A percentile compares a stretch with the other conserved stretches of the same genome.
Evolutionary conservation across 2,888 invertebrate genomes (phyloP).

Genomic region (Megaustenia siamemsis): DNA sequence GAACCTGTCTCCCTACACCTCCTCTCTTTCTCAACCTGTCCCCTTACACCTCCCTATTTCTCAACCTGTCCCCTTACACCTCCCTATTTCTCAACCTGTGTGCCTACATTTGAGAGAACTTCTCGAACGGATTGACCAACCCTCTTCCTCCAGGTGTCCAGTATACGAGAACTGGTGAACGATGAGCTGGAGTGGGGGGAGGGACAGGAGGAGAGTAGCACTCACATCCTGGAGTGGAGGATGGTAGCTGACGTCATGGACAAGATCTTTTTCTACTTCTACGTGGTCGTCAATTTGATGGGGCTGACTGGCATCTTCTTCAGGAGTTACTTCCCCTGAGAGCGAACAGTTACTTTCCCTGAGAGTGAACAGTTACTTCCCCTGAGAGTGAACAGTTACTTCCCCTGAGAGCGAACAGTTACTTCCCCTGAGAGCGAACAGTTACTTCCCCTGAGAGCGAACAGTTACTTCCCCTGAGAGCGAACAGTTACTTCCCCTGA

Average conservation of each 20-base stretch:
- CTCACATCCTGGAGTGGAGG: conserved; percentile 74
- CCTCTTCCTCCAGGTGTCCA: conserved; percentile 6
- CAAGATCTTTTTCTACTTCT: conserved; percentile 73
- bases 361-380: no score
- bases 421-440: no score
- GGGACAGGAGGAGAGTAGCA: conserved; percentile 67
- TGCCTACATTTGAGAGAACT: not conserved
- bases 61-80: conserved; percentile 9
- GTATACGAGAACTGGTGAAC: conserved; percentile 50
- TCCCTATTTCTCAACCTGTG: conserved; percentile 7
- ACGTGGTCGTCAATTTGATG: conserved; percentile 70
- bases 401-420: no score
- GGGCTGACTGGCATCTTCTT: conserved; percentile 71
- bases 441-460: no score
- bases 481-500: no score
- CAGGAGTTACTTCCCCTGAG: conserved; percentile 28
- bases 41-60: not conserved
- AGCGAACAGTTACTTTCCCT: not conserved
- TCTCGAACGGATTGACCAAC: not conserved
- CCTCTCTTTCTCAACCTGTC: not conserved
- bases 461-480: no score
- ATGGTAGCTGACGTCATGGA: conserved; percentile 75
- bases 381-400: no score
- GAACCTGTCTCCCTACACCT: not conserved
- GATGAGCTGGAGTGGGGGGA: conserved; percentile 57